Evolutionary conservation across 2,113 vertebrate species (phyloP).

Genomic region (Capra hircus): DNA sequence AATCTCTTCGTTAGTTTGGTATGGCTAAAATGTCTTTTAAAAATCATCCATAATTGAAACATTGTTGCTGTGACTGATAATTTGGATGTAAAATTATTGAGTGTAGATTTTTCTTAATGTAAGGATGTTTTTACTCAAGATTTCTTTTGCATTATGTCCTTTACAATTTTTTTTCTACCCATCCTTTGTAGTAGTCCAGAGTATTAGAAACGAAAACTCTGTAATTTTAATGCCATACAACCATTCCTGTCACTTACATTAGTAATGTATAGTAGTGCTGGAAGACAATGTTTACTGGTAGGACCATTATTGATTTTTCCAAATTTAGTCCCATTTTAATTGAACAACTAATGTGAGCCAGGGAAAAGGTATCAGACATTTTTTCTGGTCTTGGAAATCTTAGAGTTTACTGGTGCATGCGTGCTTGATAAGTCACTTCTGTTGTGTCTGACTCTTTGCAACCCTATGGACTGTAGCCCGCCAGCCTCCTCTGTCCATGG

Average conservation of each 20-base stretch:
- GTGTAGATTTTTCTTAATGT: slow-evolving; percentile 4
- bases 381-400: background rate
- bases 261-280: background rate
- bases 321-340: slow-evolving; percentile 24
- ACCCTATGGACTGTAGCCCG: background rate
- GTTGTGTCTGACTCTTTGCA: background rate
- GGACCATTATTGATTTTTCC: background rate
- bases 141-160: background rate
- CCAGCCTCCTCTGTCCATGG: background rate
- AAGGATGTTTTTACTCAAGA: background rate
- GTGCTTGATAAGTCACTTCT: background rate
- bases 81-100: background rate
- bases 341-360: background rate
- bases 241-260: background rate
- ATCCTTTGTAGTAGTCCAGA: background rate
- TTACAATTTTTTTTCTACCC: background rate
- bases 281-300: background rate
- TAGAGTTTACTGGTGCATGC: background rate
- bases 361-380: background rate
- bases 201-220: background rate
- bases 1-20: background rate
- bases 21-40: background rate
- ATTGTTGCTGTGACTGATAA: background rate
- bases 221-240: background rate
- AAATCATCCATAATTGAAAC: background rate